Base-by-base conservation (phyloP, 2,113 vertebrate genomes). In the Porphyrio hochstetteri region DNA sequence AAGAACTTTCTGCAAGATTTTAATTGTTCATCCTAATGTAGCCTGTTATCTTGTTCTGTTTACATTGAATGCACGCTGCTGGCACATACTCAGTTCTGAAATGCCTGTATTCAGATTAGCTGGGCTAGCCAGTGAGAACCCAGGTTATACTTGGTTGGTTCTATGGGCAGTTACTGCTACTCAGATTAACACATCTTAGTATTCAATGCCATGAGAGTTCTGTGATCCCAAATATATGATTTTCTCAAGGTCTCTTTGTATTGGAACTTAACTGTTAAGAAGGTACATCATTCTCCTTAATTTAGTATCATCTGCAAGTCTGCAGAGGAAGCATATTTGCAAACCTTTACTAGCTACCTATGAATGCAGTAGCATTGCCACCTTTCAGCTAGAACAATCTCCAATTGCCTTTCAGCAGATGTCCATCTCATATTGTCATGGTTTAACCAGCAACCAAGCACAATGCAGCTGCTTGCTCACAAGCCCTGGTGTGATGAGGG, bases 201-300 rank as follows among this genome's bases (percentile, higher is more conserved):
- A 35, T 56, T 63, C 56, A 70, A 38, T 17, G 9, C 61, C 38
- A 4, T 35, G 29, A 68, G 16, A 63, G 9, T 56, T 35, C 9
- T 48, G 7, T 29, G 69, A n/a, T 9, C 5, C n/a, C 5, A 11
- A 42, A 9, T 15, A 57, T 8, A 57, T 0, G 0, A 16, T 82
- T 60, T 60, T 76, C 28, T 53, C 29, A 69, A 82, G 29, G 55
- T 36, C 29, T 36, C 5, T 63, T 24, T 83, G 19, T 24, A 55
- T 11, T 20, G 28, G 46, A 63, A 57, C 20, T 77, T 53, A 25
- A 40, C 25, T 77, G 13, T 77, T 40, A 11, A 56, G n/a, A 7
- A 90, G 13, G 9, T 31, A 31, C 2, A 19, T 13, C 16, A 24
- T 12, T 28, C 15, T 12, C 15, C 24, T 53, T 61, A 68, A 40